Percentiles rank a stretch among this genome's conserved stretches.
Conservation (phyloP, 2,797 vertebrate genomes). For the Rallus crepitans region DNA sequence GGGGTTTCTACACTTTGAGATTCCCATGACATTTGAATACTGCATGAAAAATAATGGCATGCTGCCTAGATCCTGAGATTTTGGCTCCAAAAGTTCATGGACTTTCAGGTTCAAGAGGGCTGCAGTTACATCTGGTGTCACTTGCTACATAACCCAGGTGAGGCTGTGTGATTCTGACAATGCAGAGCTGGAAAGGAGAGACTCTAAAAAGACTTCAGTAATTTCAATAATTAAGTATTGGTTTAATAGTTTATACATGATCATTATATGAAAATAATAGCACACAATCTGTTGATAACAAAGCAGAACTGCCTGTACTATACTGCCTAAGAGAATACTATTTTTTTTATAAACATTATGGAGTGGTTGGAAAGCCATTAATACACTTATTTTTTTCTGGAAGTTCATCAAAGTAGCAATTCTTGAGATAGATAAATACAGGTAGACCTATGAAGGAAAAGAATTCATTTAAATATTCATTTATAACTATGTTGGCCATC, state of each 20-base stretch:
- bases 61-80: background rate
- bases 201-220: background rate
- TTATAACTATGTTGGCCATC: background rate
- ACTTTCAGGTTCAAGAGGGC: slow-evolving; percentile 19
- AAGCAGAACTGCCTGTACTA: background rate
- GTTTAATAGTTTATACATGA: background rate
- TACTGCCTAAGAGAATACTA: background rate
- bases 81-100: slow-evolving; percentile 5
- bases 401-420: background rate
- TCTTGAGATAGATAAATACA: background rate
- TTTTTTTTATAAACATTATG: background rate
- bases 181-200: background rate
- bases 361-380: background rate
- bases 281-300: background rate
- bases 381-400: background rate
- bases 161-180: background rate
- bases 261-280: background rate
- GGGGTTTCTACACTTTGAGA: background rate
- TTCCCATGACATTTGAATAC: background rate
- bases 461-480: background rate
- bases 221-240: background rate
- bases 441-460: background rate
- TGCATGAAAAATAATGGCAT: background rate
- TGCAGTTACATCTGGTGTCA: background rate
- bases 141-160: background rate